These are phyloP conservation scores for Neocrepidodera transversa DNA, from an alignment of 2,888 invertebrate genomes.

Conservation along the genomic window DNA sequence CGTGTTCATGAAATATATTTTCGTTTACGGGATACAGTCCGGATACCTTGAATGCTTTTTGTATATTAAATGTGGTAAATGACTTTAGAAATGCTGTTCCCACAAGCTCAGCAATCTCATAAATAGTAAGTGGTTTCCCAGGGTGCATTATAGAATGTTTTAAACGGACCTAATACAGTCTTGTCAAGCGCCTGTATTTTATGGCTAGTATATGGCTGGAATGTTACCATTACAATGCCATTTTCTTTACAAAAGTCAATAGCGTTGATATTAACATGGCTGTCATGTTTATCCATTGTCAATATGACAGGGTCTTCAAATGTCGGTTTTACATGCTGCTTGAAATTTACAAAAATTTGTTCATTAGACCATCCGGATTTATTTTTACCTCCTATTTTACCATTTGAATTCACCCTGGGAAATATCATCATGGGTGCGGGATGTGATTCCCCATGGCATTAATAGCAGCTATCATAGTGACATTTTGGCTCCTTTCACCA, in stretches of 20 bases:
- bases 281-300: too few species aligned
- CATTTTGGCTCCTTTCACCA: slow-evolving; percentile 39
- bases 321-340: slow-evolving; percentile 42
- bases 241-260: too few species aligned
- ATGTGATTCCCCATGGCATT: slow-evolving; percentile 40
- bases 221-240: too few species aligned
- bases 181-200: slow-evolving; percentile 7
- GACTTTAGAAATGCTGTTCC: slow-evolving; percentile 37
- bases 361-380: too few species aligned
- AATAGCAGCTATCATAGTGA: slow-evolving; percentile 41
- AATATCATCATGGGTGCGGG: slow-evolving; percentile 39
- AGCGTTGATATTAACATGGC: too few species aligned
- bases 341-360: slow-evolving; percentile 26
- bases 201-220: too few species aligned
- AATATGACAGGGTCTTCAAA: too few species aligned
- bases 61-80: slow-evolving; percentile 36
- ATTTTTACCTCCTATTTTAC: neutral
- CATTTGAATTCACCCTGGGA: slow-evolving; percentile 38
- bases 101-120: too few species aligned
- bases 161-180: slow-evolving; percentile 1
- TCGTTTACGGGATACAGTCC: slow-evolving; percentile 36
- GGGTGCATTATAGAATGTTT: slow-evolving; percentile 17
- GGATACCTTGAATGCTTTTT: slow-evolving; percentile 34
- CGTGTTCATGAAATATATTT: slow-evolving; percentile 33
- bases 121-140: slow-evolving; percentile 28